Base-by-base conservation (phyloP, 2,888 invertebrate genomes). In the Meiosimyza decipiens region DNA sequence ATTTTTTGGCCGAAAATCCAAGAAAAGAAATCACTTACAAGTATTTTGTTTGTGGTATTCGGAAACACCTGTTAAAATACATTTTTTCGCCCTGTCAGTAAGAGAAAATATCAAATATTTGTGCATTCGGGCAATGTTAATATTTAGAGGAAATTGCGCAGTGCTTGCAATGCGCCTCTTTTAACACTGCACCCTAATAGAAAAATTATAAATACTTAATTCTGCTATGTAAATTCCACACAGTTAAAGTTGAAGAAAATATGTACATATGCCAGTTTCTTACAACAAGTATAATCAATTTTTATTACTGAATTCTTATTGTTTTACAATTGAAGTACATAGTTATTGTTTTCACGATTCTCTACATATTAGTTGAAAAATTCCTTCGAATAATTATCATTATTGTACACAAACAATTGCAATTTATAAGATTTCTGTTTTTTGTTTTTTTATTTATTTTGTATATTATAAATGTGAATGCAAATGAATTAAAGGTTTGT, bases 301-400 rank as follows among this genome's bases (percentile, higher is more conserved):
- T 64, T 64, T 64, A 64, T 64, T 64, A 51, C 50, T 51, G 51
- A 64, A 64, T n/a, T 64, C 51, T 64, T 64, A 64, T 64, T 51
- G 64, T 64, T 50, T 51, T 50, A 51, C 15, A 40, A 50, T 63
- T 63, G 47, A 28, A 50, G 50, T 50, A 50, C 6, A 64, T 64
- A 47, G 16, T 22, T 64, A 51, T 4, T 9, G 15, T 62, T 62
- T 62, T 62, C 0, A 47, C 16, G 12, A 62, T 33, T 40, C 47
- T 40, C 16, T 47, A 5, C 47, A 40, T 40, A 50, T 28, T 16
- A 50, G 64, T 64, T 51, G 7, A 64, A 64, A 64, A 28, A 28
- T 64, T 64, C 11, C 3, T 63, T 40, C 6, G 18, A 64, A 64
- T 40, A 6, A 5, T 40, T 5, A 40, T 40, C 6, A 40, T 40